Conservation (phyloP, 1,140 invertebrate genomes). For the Dendroctonus ponderosae region DNA sequence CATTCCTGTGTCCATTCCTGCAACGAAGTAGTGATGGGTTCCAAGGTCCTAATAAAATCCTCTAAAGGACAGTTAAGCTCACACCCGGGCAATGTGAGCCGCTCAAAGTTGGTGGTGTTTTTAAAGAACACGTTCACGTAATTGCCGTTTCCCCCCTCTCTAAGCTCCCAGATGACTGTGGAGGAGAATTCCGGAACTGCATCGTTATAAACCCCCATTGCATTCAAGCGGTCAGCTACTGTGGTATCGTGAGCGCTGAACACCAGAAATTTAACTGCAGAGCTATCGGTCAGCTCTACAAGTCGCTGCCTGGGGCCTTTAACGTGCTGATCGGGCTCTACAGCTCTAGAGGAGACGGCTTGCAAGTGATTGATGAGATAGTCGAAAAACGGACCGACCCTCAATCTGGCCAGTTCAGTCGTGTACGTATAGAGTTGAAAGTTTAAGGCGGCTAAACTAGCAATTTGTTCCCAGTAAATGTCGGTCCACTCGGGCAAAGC, state of each 20-base stretch:
- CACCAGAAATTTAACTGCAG: slow-evolving; percentile 46
- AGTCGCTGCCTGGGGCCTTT: neutral
- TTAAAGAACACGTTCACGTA: slow-evolving; percentile 61
- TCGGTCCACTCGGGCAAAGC: slow-evolving; percentile 71
- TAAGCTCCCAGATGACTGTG: slow-evolving; percentile 70
- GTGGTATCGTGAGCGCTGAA: slow-evolving; percentile 70
- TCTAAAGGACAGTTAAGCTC: slow-evolving; percentile 57
- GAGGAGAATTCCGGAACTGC: slow-evolving; percentile 72
- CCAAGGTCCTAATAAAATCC: slow-evolving; percentile 51
- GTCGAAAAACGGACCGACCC: slow-evolving; percentile 61
- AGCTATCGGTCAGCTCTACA: slow-evolving; percentile 34
- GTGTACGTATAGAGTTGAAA: slow-evolving; percentile 52
- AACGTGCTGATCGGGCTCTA: neutral
- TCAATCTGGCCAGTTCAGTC: slow-evolving; percentile 55
- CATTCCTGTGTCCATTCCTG: slow-evolving; percentile 36
- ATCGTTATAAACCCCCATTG: slow-evolving; percentile 69
- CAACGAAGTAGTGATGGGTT: slow-evolving; percentile 27
- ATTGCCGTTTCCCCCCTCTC: slow-evolving; percentile 41
- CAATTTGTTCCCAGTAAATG: slow-evolving; percentile 53
- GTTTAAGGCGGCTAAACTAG: slow-evolving; percentile 52
- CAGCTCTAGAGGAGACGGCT: neutral
- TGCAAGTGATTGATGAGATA: slow-evolving; percentile 35
- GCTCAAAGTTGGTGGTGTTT: slow-evolving; percentile 56
- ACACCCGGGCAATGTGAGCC: slow-evolving; percentile 61
- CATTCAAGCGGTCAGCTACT: slow-evolving; percentile 69